These are phyloP conservation scores for Protomyctophum bolini DNA, from an alignment of 2,113 vertebrate species.

Conservation along the genomic window DNA sequence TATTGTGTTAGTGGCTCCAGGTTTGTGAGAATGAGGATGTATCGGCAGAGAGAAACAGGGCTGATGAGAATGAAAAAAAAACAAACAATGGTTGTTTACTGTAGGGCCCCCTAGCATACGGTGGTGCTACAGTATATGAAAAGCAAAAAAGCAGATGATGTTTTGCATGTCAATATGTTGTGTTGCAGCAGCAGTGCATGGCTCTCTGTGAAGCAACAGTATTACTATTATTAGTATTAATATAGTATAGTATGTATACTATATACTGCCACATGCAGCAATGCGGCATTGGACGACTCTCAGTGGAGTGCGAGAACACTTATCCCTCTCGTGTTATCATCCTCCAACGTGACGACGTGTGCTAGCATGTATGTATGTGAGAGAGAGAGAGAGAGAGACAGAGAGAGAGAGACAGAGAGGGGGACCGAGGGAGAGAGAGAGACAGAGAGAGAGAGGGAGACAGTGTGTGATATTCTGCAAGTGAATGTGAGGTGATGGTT, in stretches of 20 bases:
- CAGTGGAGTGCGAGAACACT: conserved; percentile 8
- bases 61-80: conserved; percentile 28
- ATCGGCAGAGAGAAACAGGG: conserved; percentile 44
- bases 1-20: conserved; percentile 68
- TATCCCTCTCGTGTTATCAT: conserved; percentile 19
- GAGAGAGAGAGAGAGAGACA: neutral
- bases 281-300: neutral
- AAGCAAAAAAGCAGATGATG: neutral
- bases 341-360: conserved; percentile 2
- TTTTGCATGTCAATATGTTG: neutral
- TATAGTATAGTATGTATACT: no score
- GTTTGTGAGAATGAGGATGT: conserved; percentile 39
- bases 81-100: conserved; percentile 23
- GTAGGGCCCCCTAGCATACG: no score
- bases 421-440: neutral
- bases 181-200: neutral
- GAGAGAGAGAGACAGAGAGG: no score
- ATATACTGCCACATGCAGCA: no score
- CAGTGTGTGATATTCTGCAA: conserved; percentile 32
- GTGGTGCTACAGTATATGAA: neutral
- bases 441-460: neutral
- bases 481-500: conserved; percentile 27
- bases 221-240: no score
- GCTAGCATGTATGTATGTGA: neutral
- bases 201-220: conserved; percentile 27